Percentiles rank a stretch among this genome's conserved stretches.
These are phyloP conservation scores for Cardiocondyla obscurior DNA, from an alignment of 1,140 invertebrate species.

Conservation along the genomic window DNA sequence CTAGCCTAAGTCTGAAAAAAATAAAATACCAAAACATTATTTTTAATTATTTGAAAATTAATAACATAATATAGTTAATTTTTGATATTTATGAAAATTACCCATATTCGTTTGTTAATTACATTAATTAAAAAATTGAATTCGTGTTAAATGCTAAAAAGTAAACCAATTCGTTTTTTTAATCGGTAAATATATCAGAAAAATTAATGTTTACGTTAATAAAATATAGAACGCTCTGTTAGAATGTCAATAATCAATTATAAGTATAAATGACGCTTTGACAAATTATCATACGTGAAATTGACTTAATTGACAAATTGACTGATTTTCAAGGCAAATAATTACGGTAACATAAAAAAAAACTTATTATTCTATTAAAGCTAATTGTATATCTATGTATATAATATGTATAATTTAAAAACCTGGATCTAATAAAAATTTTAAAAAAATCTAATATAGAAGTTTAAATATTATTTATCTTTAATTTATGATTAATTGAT, in stretches of 20 bases:
- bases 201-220: neutral
- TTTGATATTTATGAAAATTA: no score
- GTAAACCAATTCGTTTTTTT: neutral
- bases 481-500: neutral
- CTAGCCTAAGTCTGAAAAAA: constrained; percentile 88
- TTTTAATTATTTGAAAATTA: neutral
- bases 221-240: neutral
- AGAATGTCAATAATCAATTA: neutral
- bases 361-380: no score
- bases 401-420: no score
- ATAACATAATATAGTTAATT: no score
- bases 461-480: neutral
- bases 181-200: neutral
- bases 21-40: neutral
- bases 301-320: neutral
- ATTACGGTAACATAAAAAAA: neutral
- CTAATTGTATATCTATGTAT: no score
- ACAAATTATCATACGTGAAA: neutral
- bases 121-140: neutral
- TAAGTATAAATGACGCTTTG: neutral
- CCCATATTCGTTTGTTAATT: neutral
- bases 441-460: no score
- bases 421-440: neutral
- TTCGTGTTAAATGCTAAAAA: neutral
- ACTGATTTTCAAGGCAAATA: neutral